These are phyloP conservation scores for Phrynosoma platyrhinos DNA, from an alignment of 2,113 vertebrate species.

Conservation along the genomic window DNA sequence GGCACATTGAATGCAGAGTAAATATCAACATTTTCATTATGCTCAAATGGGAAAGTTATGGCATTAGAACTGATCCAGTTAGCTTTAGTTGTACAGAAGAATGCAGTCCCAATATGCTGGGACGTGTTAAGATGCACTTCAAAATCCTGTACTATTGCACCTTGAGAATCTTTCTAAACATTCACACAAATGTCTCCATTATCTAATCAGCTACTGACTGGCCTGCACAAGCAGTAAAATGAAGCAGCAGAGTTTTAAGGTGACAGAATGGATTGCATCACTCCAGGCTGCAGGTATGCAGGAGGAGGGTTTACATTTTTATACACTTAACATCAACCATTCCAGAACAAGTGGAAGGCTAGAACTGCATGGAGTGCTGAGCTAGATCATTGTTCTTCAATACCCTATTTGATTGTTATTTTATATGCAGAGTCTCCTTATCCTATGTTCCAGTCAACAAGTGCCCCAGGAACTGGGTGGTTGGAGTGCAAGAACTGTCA, in stretches of 20 bases:
- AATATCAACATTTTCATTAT: background rate
- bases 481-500: no score
- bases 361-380: background rate
- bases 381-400: background rate
- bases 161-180: background rate
- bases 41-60: background rate
- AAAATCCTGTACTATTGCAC: background rate
- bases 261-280: background rate
- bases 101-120: background rate
- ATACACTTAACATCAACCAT: background rate
- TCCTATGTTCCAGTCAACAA: no score
- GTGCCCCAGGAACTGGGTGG: no score
- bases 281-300: background rate
- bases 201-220: no score
- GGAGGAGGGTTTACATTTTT: background rate
- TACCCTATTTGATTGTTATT: background rate
- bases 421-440: background rate
- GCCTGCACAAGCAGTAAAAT: background rate
- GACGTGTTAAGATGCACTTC: background rate
- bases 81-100: background rate
- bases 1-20: background rate
- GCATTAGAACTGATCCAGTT: background rate
- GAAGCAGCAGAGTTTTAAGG: background rate
- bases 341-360: background rate
- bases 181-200: background rate